Evolutionary conservation across 2,797 vertebrate genomes (phyloP), one percentile per base, ranked within the genome.

Genomic region (Micrastur ruficollis): DNA sequence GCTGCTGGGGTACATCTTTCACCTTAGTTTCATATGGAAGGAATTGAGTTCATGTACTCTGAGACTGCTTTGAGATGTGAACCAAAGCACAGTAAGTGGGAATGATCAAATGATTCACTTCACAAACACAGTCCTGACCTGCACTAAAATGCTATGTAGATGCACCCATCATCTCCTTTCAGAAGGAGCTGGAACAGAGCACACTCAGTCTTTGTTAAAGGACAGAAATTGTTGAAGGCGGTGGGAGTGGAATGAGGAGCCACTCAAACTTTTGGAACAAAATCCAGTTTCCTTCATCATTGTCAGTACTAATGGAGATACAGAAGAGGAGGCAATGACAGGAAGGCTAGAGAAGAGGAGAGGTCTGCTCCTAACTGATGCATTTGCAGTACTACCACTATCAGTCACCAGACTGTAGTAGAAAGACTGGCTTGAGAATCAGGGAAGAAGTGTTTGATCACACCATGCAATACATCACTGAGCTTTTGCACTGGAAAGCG

Each of bases 391-490:
- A 40, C 55, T 62, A 20, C 40, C 36, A 10, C 75, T 81, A 81
- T 93, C 72, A 92, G 83, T 96, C 72, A 94, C 67, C 42, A 78
- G 67, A n/a, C n/a, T 67, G 75, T 8, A 82, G n/a, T 42, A 93
- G 63, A 93, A 89, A n/a, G 36, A 38, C 58, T 86, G 79, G 31
- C 49, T 66, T 79, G 81, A 93, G 81, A 92, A 89, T 75, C 75
- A 46, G 68, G 50, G 55, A 86, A 93, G 92, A 93, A 85, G 62
- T 46, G 75, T 91, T 94, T 96, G 90, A 78, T 83, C 65, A 58
- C 79, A 65, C n/a, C 27, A 9, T 34, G 61, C 53, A 61, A 81
- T 92, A 44, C 19, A 96, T 93, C 92, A 91, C 86, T 21, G 68
- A 87, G 74, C 61, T 94, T 59, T 84, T 81, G 75, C 8, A 2